Evolutionary conservation across 2,797 vertebrate species (phyloP), one percentile per base, ranked within the genome.

Genomic region (Xenops minutus): DNA sequence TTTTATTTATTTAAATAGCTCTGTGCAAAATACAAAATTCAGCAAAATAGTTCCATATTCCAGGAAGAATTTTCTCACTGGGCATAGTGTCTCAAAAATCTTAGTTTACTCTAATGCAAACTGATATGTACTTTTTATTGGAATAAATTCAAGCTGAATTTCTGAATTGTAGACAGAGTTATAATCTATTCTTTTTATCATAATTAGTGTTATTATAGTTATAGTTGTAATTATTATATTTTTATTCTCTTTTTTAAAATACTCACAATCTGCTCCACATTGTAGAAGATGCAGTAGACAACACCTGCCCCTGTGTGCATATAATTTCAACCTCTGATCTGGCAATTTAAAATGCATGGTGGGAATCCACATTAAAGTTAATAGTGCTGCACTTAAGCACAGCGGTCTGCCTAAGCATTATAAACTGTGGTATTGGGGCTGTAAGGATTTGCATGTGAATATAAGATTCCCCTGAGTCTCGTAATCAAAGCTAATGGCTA

Each of bases 311-410:
- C n/a, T 1, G 1, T 61, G 44, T 56, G 34, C 26, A 30, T 56
- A 34, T 69, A 66, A 93, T 85, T 82, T 89, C 48, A 91, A 63
- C 29, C 48, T 71, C 63, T 59, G 63, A 73, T 83, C 7, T 74
- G 41, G 17, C 27, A 77, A 79, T 80, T 94, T 79, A 83, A 76
- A 92, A 77, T 92, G 52, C 67, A 37, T 89, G 87, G 32, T 59
- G 89, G 68, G 63, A 94, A 67, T 74, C 51, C 78, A 87, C 87
- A 91, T 88, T 85, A 74, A 89, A 95, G 84, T 79, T 93, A 91
- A 94, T 49, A 75, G 37, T 14, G 23, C 44, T 92, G 49, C 32
- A 43, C 71, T 71, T 88, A 61, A 93, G 68, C 92, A 69, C 59
- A 94, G 87, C 5, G 1, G 81, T 73, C 56, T 89, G 32, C 44